phyloP scores from a whole-genome alignment of 2,797 vertebrate species.

The Notamacropus eugenii region DNA sequence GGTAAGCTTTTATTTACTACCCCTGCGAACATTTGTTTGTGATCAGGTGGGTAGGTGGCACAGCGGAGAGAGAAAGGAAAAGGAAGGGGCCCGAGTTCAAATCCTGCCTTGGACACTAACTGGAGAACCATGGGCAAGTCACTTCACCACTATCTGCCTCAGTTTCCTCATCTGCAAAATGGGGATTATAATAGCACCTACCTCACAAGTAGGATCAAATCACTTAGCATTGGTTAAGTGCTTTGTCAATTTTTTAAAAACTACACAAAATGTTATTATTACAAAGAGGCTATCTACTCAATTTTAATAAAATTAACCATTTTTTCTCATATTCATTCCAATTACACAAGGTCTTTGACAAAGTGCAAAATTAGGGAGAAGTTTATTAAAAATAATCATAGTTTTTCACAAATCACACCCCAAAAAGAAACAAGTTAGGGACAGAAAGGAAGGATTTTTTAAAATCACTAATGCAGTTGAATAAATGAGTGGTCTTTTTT shows the following conservation, averaged over 20 bases:
- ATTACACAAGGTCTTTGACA: constrained; percentile 15
- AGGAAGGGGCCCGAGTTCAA: background rate
- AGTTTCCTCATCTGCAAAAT: background rate
- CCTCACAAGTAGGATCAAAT: background rate
- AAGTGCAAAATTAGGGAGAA: constrained; percentile 27
- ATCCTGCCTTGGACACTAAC: background rate
- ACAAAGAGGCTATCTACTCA: background rate
- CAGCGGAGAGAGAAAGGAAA: background rate
- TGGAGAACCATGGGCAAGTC: background rate
- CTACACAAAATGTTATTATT: background rate
- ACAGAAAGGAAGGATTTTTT: background rate
- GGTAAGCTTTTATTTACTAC: background rate
- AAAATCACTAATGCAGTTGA: constrained; percentile 5
- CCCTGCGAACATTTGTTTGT: background rate
- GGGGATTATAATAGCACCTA: background rate
- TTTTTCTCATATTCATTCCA: constrained; percentile 16
- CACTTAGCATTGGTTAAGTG: background rate
- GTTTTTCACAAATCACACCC: constrained; percentile 42
- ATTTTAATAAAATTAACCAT: constrained; percentile 38
- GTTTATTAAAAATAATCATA: background rate
- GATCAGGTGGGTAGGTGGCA: background rate
- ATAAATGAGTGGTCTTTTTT: constrained; percentile 1
- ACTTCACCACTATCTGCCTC: background rate
- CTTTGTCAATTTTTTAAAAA: background rate
- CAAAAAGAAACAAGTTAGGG: background rate